A percentile compares a stretch with the other conserved stretches of the same genome.
Conservation (phyloP, 2,888 invertebrate species). For the Nebria salina region DNA sequence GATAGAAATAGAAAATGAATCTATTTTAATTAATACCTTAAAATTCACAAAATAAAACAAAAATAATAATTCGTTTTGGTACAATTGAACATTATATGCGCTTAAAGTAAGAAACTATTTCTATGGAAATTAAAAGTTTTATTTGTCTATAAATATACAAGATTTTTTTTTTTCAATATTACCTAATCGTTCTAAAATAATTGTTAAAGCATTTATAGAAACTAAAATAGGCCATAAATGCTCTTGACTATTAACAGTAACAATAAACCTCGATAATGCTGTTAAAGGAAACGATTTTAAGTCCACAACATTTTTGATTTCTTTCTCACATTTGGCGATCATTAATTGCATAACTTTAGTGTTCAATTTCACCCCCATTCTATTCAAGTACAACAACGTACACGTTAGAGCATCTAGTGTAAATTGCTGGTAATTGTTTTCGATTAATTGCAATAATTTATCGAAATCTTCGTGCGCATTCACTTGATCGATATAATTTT, state of each 20-base stretch:
- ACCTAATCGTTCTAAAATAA: constrained; percentile 59
- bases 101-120: too few relatives aligned
- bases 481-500: constrained; percentile 56
- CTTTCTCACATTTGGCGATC: constrained; percentile 53
- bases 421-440: constrained; percentile 56
- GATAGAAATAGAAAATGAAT: too few relatives aligned
- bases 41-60: too few relatives aligned
- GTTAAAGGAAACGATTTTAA: constrained; percentile 56
- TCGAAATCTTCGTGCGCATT: constrained; percentile 55
- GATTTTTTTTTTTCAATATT: constrained; percentile 42
- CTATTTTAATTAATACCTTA: too few relatives aligned
- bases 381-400: constrained; percentile 63
- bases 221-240: constrained; percentile 61
- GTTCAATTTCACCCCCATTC: constrained; percentile 61
- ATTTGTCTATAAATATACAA: background rate
- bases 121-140: too few relatives aligned
- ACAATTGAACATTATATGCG: too few relatives aligned
- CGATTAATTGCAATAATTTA: constrained; percentile 55
- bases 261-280: constrained; percentile 62
- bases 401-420: constrained; percentile 61
- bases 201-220: constrained; percentile 60
- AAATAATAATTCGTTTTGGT: too few relatives aligned
- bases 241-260: constrained; percentile 59
- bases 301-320: constrained; percentile 54
- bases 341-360: constrained; percentile 58